Conservation (phyloP, 2,797 vertebrate species). For the Lagocephalus sceleratus region DNA sequence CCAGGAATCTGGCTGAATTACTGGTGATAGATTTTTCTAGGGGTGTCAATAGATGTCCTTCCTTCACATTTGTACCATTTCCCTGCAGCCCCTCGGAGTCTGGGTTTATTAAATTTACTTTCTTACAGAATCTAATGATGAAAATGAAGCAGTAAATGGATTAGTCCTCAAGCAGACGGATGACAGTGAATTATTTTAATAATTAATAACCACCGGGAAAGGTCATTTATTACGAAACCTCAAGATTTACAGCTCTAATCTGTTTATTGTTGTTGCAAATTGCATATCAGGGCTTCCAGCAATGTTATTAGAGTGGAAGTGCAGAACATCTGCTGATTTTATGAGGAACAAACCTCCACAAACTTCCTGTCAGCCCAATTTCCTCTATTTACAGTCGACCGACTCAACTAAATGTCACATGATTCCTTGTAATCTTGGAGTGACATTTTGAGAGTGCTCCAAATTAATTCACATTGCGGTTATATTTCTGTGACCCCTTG, state of each 20-base stretch:
- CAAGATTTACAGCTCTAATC: background rate
- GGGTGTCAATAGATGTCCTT: background rate
- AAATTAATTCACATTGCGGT: no score
- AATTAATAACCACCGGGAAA: background rate
- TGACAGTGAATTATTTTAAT: background rate
- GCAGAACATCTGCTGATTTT: background rate
- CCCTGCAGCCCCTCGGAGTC: background rate
- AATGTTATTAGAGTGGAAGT: background rate
- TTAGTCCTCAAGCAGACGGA: background rate
- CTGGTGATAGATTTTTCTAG: conserved; percentile 1
- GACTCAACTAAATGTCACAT: no score
- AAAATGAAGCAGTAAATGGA: background rate
- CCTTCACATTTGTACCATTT: background rate
- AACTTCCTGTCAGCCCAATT: background rate
- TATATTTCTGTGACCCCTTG: no score
- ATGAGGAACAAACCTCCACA: background rate
- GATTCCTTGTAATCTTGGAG: no score
- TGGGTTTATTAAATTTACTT: background rate
- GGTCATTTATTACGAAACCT: background rate
- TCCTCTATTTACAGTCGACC: background rate
- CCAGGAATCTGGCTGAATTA: background rate
- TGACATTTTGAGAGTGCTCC: no score
- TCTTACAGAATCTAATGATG: background rate
- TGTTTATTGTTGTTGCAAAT: background rate
- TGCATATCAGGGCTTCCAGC: background rate